Conservation (phyloP, 2,888 invertebrate species). For the Pachydiplax longipennis region DNA sequence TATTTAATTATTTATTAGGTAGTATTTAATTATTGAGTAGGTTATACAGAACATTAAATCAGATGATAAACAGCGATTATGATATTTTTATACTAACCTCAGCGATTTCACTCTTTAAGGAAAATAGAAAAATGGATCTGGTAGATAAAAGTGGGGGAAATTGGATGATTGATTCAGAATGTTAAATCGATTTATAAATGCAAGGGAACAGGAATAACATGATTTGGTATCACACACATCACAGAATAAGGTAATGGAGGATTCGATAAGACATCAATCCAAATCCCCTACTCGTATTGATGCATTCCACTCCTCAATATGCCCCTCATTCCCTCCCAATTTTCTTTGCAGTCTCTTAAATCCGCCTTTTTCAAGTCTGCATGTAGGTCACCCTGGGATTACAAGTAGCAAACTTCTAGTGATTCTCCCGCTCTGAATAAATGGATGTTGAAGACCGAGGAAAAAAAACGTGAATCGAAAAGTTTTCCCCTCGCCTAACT, state of each 20-base stretch:
- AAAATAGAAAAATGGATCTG: too few relatives aligned
- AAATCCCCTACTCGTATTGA: not conserved
- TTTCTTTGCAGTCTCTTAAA: not conserved
- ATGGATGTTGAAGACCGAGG: not conserved
- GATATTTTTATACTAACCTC: too few relatives aligned
- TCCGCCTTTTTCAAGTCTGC: not conserved
- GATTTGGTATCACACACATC: too few relatives aligned
- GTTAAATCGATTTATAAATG: too few relatives aligned
- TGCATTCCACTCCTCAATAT: not conserved
- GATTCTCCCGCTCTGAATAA: not conserved
- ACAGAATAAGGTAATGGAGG: not conserved
- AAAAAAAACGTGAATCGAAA: not conserved
- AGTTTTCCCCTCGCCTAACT: not conserved
- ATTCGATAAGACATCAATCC: not conserved
- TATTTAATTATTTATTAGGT: too few relatives aligned
- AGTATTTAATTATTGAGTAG: too few relatives aligned
- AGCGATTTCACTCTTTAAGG: too few relatives aligned
- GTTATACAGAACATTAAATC: too few relatives aligned
- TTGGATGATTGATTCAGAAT: too few relatives aligned
- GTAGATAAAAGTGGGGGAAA: too few relatives aligned
- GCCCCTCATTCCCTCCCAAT: not conserved
- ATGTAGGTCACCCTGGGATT: not conserved
- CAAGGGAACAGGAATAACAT: too few relatives aligned
- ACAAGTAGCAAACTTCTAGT: not conserved
- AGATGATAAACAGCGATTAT: too few relatives aligned